Base-by-base conservation (phyloP, 2,888 invertebrate genomes). In the Alloplasta piceator region DNA sequence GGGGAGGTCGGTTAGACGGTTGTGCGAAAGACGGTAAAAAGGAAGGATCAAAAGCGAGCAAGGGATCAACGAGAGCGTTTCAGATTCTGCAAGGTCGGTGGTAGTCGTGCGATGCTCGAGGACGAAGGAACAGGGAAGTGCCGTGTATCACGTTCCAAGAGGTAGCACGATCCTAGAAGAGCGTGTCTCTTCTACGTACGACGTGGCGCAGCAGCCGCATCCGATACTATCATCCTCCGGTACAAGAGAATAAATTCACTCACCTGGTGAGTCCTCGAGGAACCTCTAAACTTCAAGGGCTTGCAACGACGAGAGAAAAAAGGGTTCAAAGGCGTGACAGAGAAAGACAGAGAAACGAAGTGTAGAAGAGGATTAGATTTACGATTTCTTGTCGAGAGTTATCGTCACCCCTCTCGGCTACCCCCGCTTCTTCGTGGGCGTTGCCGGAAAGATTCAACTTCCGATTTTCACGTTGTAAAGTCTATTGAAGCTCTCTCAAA, bases 101-200 rank as follows among this genome's bases (percentile, higher is more conserved):
- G 79, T 74, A 74, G 80, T 70, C 79, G 83, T 85, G 84, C 83
- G 79, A 83, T 84, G 84, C 83, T 77, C 78, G 78, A 83, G 78
- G 71, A 78, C 82, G 84, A 79, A 83, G 83, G 68, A 67, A 80
- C 63, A 61, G 78, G 80, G 70, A 83, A 84, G 80, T 75, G 74
- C 60, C 78, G 83, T 72, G 82, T 81, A 79, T 77, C 80, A 80
- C 83, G 84, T 79, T 80, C 78, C 74, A 83, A 82, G 76, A 85
- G 84, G 76, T 85, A 83, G 84, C 83, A 85, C 84, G 70, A 81
- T 70, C 81, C 68, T 74, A 70, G 77, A 81, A 81, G 74, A 71
- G 77, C 72, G 72, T 52, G 80, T 52, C 76, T 80, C 72, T 80
- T 76, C 61, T 73, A 50, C 68, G 50, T 16, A 61, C 26, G 41